A percentile compares a stretch with the other conserved stretches of the same genome.
These are phyloP conservation scores for Amazona vittata DNA, from an alignment of 2,113 vertebrate species.

Conservation along the genomic window DNA sequence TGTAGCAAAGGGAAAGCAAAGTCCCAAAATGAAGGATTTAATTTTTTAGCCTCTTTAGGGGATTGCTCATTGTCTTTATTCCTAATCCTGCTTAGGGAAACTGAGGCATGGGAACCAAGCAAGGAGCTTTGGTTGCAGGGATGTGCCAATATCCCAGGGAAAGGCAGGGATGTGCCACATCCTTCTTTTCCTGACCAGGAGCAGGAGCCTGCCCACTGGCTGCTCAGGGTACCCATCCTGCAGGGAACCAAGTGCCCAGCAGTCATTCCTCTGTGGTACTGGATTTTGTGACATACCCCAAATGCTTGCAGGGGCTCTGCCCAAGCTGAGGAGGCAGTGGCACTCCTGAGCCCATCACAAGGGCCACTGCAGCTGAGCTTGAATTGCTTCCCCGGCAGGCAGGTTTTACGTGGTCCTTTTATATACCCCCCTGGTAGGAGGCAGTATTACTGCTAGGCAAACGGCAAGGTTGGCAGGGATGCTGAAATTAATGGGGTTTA, in stretches of 20 bases:
- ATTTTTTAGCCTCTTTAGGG: neutral
- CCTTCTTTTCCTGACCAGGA: neutral
- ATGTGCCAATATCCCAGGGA: neutral
- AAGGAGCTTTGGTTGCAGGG: neutral
- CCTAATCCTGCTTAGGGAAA: neutral
- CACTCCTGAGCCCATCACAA: neutral
- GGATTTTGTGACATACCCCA: neutral
- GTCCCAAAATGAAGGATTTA: neutral
- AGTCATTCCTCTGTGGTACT: neutral
- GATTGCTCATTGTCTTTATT: neutral
- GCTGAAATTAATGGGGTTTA: neutral
- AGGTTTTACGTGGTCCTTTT: rapidly evolving
- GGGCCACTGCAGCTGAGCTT: neutral
- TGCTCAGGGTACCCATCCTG: neutral
- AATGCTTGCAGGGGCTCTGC: neutral
- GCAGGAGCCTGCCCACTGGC: neutral
- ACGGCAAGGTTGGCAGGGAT: neutral
- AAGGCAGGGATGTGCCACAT: neutral
- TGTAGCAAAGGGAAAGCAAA: neutral
- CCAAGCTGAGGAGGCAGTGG: neutral
- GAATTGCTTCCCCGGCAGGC: neutral
- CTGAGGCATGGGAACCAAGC: rapidly evolving
- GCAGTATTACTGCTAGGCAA: neutral
- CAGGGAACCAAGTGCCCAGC: neutral
- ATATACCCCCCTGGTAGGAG: rapidly evolving